Base-by-base conservation (phyloP, 2,888 invertebrate species). In the Alloplasta piceator region DNA sequence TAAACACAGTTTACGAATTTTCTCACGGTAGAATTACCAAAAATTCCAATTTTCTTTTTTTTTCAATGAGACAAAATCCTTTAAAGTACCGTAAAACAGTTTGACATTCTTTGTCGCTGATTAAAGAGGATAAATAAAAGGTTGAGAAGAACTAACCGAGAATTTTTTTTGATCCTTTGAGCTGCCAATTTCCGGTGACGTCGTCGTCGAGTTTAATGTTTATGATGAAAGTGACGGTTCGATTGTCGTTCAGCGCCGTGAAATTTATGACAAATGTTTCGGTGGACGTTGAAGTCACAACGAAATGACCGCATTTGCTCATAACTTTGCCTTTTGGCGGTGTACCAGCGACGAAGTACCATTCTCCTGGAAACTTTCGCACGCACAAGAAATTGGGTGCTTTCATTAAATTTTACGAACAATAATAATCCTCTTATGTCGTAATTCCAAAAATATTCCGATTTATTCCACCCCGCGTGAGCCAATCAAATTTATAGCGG, bases 301-400 rank as follows among this genome's bases (percentile, higher is more conserved):
- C 5, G 14, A 85, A 86, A 38, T 52, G 79, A 5, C 83, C 84
- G 73, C 85, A 86, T 63, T 71, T 83, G 60, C 84, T 86, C 46
- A 85, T 4, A 16, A 61, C 73, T 4, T 68, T 77, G 6, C 73
- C 75, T 16, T 52, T 78, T 36, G 81, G 78, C 12, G 85, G 82
- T 5, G 84, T 83, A 0, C 76, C 86, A 55, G 84, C 83, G 1
- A 70, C 52, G 52, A 85, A 64, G 39, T 61, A 85, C 85, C 85
- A 86, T 41, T 83, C 74, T 14, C 84, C 83, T 80, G 68, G 55
- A 55, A 84, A 70, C 78, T 85, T 58, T 58, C 60, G 26, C 6
- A 58, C n/a, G 26, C 26, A 12, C 70, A 12, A 16, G 2, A 64
- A 5, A 64, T 58, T 50, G 0, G 5, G n/a, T 58, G 48, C n/a